phyloP scores from a whole-genome alignment of 2,888 invertebrate genomes.

The Synergus itoensis region DNA sequence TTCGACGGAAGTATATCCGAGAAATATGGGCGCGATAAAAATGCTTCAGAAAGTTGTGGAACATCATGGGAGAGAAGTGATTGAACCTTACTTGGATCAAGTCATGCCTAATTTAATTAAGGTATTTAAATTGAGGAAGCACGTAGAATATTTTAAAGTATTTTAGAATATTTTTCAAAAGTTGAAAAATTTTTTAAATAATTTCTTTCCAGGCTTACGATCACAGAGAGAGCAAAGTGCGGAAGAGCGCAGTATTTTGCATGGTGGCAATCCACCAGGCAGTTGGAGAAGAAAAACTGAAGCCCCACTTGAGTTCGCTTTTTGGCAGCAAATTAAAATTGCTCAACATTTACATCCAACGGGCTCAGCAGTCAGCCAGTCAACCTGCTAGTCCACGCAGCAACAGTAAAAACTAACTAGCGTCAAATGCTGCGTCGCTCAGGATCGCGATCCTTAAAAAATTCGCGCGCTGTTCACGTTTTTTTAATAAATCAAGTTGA shows the following conservation, averaged over 20 bases:
- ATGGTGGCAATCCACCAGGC: slow-evolving; percentile 96
- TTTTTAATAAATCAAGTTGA: slow-evolving; percentile 40
- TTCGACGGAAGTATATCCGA: slow-evolving; percentile 91
- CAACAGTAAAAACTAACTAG: slow-evolving; percentile 74
- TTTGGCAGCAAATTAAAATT: slow-evolving; percentile 94
- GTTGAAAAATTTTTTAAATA: neutral
- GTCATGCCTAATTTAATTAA: slow-evolving; percentile 94
- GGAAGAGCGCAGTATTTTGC: slow-evolving; percentile 98
- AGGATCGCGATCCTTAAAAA: slow-evolving; percentile 74
- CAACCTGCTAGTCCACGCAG: slow-evolving; percentile 78
- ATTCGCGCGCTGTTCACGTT: slow-evolving; percentile 63
- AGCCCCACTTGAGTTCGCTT: slow-evolving; percentile 89
- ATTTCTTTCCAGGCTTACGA: slow-evolving; percentile 87
- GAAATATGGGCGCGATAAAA: slow-evolving; percentile 95
- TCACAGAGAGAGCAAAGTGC: slow-evolving; percentile 93
- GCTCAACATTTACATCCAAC: slow-evolving; percentile 87
- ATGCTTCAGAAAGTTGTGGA: slow-evolving; percentile 92
- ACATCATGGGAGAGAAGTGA: slow-evolving; percentile 85
- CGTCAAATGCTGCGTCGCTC: slow-evolving; percentile 68
- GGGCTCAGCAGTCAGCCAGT: slow-evolving; percentile 79
- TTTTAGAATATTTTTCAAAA: too few species aligned
- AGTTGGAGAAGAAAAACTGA: slow-evolving; percentile 91
- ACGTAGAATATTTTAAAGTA: too few species aligned
- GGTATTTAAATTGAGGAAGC: slow-evolving; percentile 78
- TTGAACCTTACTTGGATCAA: slow-evolving; percentile 86